Conservation (phyloP, 2,888 invertebrate genomes). For the Parnassius glacialis region DNA sequence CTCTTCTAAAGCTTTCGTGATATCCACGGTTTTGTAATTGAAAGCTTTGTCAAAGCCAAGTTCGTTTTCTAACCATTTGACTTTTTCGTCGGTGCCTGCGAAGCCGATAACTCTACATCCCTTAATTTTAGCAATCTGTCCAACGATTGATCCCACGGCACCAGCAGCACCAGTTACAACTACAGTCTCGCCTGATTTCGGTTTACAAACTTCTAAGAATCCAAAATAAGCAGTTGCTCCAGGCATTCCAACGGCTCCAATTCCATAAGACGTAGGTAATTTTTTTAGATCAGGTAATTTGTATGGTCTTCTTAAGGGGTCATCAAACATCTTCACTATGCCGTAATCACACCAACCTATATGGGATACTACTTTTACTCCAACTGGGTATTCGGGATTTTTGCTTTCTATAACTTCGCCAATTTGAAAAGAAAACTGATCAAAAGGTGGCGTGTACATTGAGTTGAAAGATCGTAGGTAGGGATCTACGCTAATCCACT, state of each 20-base stretch:
- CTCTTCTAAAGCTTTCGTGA: constrained; percentile 78
- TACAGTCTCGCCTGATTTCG: constrained; percentile 85
- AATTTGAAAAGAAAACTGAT: constrained; percentile 45
- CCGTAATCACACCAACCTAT: constrained; percentile 85
- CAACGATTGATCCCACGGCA: constrained; percentile 87
- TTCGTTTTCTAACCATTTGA: constrained; percentile 83
- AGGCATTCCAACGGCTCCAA: constrained; percentile 85
- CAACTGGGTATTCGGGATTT: constrained; percentile 81
- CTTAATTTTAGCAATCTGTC: constrained; percentile 88
- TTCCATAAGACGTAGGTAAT: constrained; percentile 72
- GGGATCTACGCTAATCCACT: constrained; percentile 55
- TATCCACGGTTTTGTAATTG: constrained; percentile 85
- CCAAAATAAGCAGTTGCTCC: constrained; percentile 88
- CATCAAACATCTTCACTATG: constrained; percentile 32
- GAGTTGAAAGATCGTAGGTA: constrained; percentile 40
- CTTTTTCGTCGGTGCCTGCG: constrained; percentile 86
- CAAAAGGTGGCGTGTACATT: constrained; percentile 34
- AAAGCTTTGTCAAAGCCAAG: constrained; percentile 85
- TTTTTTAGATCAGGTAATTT: constrained; percentile 78
- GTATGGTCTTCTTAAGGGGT: constrained; percentile 34
- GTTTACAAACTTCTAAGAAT: constrained; percentile 83
- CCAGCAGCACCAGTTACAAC: constrained; percentile 87
- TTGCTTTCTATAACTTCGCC: constrained; percentile 80
- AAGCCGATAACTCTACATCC: constrained; percentile 84
- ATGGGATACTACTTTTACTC: constrained; percentile 79